Base-by-base conservation (phyloP, 2,888 invertebrate species). In the Smittia sp. region DNA sequence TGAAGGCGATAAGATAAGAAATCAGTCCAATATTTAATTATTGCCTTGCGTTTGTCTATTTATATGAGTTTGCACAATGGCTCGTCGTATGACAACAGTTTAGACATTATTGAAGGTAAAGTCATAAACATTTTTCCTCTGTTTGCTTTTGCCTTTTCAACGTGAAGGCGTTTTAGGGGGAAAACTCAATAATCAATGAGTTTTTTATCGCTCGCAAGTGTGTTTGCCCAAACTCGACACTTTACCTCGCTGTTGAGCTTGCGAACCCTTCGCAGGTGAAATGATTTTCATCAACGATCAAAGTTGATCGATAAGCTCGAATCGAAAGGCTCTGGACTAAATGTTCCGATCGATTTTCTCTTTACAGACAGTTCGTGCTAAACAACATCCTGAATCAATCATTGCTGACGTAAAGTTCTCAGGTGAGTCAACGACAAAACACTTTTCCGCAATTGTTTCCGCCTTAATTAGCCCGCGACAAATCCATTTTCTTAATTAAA, bases 401-500 rank as follows among this genome's bases (percentile, higher is more conserved):
- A 63, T 24, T 63, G n/a, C 24, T 24, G 46, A 58, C 6, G 63
- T 25, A 63, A 25, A 63, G 27, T 63, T 63, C 20, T 27, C 7
- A 24, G 3, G 63, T 63, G 27, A 63, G 63, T 63, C 4, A 54
- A 54, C 6, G n/a, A 39, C 7, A 11, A 11, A 39, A 39, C 7
- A 39, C 7, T 11, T 7, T 39, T 39, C 7, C 11, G 11, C 11
- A 9, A 9, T n/a, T 6, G 9, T 18, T 3, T 58, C 3, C 22
- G 9, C 9, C 2, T 9, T 18, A 18, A 18, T 20, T 58, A 20
- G 15, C 18, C 22, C 20, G 3, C 15, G n/a, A 18, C 9, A 18
- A 58, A 15, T 66, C 66, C 66, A 66, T 66, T 66, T 66, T 66
- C 66, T 32, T 66, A 66, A 66, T 66, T 66, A 66, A 66, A 66